Conservation (phyloP, 2,797 vertebrate species). For the Anguilla anguilla region DNA sequence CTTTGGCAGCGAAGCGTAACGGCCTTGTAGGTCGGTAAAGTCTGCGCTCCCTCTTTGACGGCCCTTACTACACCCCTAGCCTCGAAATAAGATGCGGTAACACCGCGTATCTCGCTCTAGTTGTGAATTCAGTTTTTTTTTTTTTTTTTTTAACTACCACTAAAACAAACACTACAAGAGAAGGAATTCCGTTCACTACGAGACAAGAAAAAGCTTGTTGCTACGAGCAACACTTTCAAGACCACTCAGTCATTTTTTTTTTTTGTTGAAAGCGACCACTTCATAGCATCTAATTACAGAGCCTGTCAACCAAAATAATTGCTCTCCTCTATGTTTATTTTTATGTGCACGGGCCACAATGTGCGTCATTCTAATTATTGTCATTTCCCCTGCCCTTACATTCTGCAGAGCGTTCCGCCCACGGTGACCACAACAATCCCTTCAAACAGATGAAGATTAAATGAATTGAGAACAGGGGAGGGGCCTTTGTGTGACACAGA, state of each 20-base stretch:
- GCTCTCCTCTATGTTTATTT: not conserved
- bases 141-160: not conserved
- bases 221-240: not conserved
- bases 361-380: constrained; percentile 16
- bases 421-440: not conserved
- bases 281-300: constrained; percentile 19
- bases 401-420: not conserved
- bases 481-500: not conserved
- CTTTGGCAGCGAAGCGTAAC: not conserved
- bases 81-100: not conserved
- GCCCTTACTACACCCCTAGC: too few relatives aligned
- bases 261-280: not conserved
- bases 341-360: not conserved
- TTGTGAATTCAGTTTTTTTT: not conserved
- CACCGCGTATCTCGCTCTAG: not conserved
- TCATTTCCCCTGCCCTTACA: not conserved
- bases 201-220: constrained; percentile 10
- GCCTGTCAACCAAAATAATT: constrained; percentile 26
- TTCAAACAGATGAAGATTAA: constrained; percentile 1
- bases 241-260: not conserved
- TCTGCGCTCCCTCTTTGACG: not conserved
- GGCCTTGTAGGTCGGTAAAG: not conserved
- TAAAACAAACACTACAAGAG: not conserved
- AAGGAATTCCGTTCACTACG: not conserved
- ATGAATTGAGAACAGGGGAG: not conserved